Base-by-base conservation (phyloP, 92 coral and sea anemone genomes). In the Chrysogorgia sp. region DNA sequence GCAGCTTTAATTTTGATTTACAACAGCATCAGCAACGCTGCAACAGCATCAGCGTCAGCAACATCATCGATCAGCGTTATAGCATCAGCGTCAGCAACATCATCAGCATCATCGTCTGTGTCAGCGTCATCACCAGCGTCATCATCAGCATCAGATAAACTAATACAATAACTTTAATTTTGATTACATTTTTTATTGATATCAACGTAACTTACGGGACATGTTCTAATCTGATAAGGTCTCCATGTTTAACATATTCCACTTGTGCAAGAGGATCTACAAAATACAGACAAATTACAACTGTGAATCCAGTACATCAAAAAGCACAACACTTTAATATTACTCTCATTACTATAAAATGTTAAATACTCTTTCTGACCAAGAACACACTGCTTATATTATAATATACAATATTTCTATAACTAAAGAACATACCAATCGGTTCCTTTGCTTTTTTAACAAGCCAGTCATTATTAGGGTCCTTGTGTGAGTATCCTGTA, bases 401-500 rank as follows among this genome's bases (percentile, higher is more conserved):
- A 56, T 30, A 15, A 9, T 56, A 4, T 28, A 53, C 1, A 53
- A 5, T 28, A 58, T 17, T 23, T 58, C 3, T 2, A 0, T 13
- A 29, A 5, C 48, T 31, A 7, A 17, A 14, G 23, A 21, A 83
- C 91, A 64, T 15, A 93, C 98, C 86, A 58, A 83, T 79, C 9
- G 92, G 96, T 74, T 96, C 97, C 48, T 88, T 89, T 0, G 96
- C 92, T 78, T 87, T 96, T 82, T 96, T 96, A 20, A 96, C 71
- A 30, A 87, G 48, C 92, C 93, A 96, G 50, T 86, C 90, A 60
- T 96, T 96, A 81, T 96, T 96, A 0, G 92, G 96, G 55, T 96
- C 99, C 62, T 96, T 96, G 74, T 96, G 99, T 0, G 96, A 92
- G 49, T 96, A 96, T 21, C 91, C 91, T 32, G 99, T 96, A 21